phyloP scores from a whole-genome alignment of 2,888 invertebrate genomes.

The Monopis laevigella region DNA sequence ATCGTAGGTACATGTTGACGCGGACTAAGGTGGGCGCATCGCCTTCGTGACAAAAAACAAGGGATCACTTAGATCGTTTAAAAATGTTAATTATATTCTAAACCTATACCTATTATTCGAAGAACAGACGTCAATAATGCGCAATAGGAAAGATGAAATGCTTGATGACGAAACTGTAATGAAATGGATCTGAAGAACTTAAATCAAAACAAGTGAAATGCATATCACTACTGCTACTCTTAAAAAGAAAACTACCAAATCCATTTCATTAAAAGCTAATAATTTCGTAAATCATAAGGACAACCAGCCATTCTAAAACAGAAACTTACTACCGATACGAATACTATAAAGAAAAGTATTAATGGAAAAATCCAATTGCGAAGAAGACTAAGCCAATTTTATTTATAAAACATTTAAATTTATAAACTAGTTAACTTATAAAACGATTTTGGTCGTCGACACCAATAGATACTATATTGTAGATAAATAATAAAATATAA shows the following conservation, averaged over 20 bases:
- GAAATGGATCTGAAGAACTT: constrained; percentile 13
- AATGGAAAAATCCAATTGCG: neutral
- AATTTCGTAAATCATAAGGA: constrained; percentile 30
- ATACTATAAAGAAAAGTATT: neutral
- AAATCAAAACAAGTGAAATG: constrained; percentile 11
- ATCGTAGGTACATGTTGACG: constrained; percentile 96
- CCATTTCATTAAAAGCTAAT: constrained; percentile 36
- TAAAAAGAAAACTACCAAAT: constrained; percentile 17
- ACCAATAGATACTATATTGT: constrained; percentile 48
- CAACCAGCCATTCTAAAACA: constrained; percentile 41
- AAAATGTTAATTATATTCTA: neutral
- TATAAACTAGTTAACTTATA: constrained; percentile 29
- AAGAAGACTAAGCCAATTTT: neutral
- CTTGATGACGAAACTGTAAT: constrained; percentile 32
- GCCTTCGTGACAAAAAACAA: constrained; percentile 69
- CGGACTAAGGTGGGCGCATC: constrained; percentile 87
- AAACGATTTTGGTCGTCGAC: constrained; percentile 67
- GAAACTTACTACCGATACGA: constrained; percentile 21
- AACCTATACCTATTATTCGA: too few species aligned
- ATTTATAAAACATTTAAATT: neutral
- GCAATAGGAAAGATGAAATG: too few species aligned
- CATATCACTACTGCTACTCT: constrained; percentile 1
- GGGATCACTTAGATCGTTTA: constrained; percentile 2
- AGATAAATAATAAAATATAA: constrained; percentile 35
- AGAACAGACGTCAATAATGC: too few species aligned